Base-by-base conservation (phyloP, 2,888 invertebrate species). In the Stenchaetothrips biformis region DNA sequence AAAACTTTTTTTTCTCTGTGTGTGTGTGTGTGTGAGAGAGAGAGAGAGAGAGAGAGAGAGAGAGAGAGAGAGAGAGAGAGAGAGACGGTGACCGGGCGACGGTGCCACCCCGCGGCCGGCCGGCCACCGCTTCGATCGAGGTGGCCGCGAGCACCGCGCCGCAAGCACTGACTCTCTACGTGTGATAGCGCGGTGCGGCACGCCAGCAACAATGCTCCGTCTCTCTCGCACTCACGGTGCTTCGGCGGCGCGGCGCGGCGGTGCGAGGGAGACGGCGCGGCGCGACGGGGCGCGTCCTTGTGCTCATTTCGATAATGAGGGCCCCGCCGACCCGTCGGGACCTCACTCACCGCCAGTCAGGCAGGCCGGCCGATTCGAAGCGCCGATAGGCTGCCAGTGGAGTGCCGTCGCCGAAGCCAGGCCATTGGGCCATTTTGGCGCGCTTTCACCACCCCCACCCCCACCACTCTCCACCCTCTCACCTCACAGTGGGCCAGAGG, bases 281-380 rank as follows among this genome's bases (percentile, higher is more conserved):
- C 37, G 37, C 37, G 37, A 11, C 21, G 21, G 67, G 21, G 11
- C 67, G 25, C 67, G 67, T n/a, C 67, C 67, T 74, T 74, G 67
- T 74, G 21, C 67, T 74, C 67, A 25, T 25, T 74, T 74, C 9
- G 67, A 25, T 74, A 21, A 74, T 25, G 67, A 74, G 67, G 67
- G 25, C 11, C 25, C 67, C 21, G 67, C 25, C 37, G 37, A 67
- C 21, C 25, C 25, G 67, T 25, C 9, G 25, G n/a, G n/a, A 6
- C 62, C 67, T 2, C n/a, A 3, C 3, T 21, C 62, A 21, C 4
- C 21, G 21, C 21, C 21, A 9, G 67, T 21, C 8, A 9, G 21
- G 21, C 18, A 21, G n/a, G 25, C 25, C 25, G 8, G 67, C 25
- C 37, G 37, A 37, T 37, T 37, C 37, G 37, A 37, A 37, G 37